phyloP scores from a whole-genome alignment of 2,797 vertebrate genomes.

The Chaenodraco wilsoni region DNA sequence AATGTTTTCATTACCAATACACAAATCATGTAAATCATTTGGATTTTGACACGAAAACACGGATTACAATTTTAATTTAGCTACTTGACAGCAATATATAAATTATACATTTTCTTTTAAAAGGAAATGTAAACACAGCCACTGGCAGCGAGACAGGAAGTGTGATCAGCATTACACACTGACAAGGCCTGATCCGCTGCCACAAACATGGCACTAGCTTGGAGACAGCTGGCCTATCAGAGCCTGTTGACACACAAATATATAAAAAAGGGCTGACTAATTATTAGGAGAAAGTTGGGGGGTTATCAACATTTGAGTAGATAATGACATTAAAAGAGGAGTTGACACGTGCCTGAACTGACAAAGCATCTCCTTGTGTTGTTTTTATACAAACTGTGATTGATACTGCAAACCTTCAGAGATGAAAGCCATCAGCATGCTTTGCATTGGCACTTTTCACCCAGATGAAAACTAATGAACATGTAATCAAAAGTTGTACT shows the following conservation, averaged over 20 bases:
- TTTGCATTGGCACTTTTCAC: constrained; percentile 10
- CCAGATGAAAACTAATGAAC: neutral
- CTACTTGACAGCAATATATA: neutral
- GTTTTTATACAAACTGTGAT: constrained; percentile 16
- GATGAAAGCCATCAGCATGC: neutral
- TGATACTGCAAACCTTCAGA: constrained; percentile 15
- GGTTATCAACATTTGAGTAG: constrained; percentile 32
- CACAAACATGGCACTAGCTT: constrained; percentile 82
- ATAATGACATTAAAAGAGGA: constrained; percentile 4
- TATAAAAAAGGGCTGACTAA: constrained; percentile 84
- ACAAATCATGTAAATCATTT: constrained; percentile 1
- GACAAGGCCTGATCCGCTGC: constrained; percentile 77
- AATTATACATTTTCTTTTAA: too few species aligned
- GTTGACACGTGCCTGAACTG: neutral
- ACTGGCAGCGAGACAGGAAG: constrained; percentile 79
- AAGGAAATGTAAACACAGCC: constrained; percentile 52
- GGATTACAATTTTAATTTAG: neutral
- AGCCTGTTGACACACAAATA: constrained; percentile 80
- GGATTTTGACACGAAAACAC: neutral
- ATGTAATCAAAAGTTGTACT: constrained; percentile 78
- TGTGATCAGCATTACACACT: constrained; percentile 73
- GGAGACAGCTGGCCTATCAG: constrained; percentile 79
- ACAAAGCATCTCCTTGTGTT: neutral
- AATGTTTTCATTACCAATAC: constrained; percentile 20
- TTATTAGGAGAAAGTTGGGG: constrained; percentile 74